Evolutionary conservation across 2,797 vertebrate genomes (phyloP), one percentile per base, ranked within the genome.

Genomic region (Syndactyla subalaris): DNA sequence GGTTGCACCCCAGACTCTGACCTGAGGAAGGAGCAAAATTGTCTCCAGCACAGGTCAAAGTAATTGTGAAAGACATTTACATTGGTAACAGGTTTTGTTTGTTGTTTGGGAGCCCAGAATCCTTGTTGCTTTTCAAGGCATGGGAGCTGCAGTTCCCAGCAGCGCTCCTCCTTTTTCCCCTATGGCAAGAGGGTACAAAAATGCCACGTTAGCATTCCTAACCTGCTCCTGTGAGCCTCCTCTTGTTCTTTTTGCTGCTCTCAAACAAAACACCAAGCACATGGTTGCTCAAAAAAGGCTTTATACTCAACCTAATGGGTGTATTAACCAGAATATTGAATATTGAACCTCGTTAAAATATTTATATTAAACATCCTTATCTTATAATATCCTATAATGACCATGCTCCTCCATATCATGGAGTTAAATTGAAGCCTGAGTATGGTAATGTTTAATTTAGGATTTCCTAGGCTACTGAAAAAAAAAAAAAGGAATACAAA

Each of bases 161-260:
- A 76, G 22, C 24, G 23, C 8, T 91, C 15, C 36, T 90, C 9
- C 16, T 57, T n/a, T 46, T 84, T 39, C 19, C 5, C 2, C 23
- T 43, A 0, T 20, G 23, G 45, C 32, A 72, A 34, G 15, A 0
- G 0, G 54, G 32, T 20, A 48, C 7, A 46, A 36, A 22, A 52
- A 27, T 6, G 22, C 27, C 30, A 23, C 2, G 0, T 49, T 45
- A 38, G 9, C 29, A 9, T 24, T 29, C 34, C 68, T 38, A 0
- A 7, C 6, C 29, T 51, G 17, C 24, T 88, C 34, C 54, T 59
- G 29, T 48, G 59, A 81, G 26, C 39, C 23, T 71, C n/a, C n/a
- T 66, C 29, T 81, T 34, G 36, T 16, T 4, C 45, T 83, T 49
- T 49, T 49, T 89, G 30, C 30, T 83, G 38, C 32, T 71, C 4